Base-by-base conservation (phyloP, 2,888 invertebrate genomes). In the Aleiodes alternator region DNA sequence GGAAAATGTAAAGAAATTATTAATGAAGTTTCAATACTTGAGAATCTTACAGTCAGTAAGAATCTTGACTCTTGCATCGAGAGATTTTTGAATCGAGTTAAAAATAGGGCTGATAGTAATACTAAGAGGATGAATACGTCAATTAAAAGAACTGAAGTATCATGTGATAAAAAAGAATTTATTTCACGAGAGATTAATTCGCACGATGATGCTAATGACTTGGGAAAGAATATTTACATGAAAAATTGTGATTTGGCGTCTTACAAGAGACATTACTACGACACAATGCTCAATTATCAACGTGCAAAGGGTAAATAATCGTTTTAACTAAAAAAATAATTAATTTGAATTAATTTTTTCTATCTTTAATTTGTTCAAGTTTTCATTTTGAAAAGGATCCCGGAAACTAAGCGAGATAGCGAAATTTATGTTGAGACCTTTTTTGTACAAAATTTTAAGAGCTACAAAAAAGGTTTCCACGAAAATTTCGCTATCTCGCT, bases 181-280 rank as follows among this genome's bases (percentile, higher is more conserved):
- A 9, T 50, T 34, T 2, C 5, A 11, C 23, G 29, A 55, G 57
- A 55, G 43, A 72, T 14, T 34, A 68, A 68, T 51, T 50, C 16
- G 68, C 69, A 31, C 9, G 50, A 69, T 66, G 73, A 78, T 50
- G 51, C 64, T 69, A 71, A 59, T 16, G 59, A 69, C 2, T 64
- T 43, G 64, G 64, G 16, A 8, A 64, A 43, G 6, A 64, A 48
- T 64, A 48, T 14, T 43, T 64, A 64, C 43, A 23, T 64, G 43
- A 64, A 64, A 48, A 43, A 64, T 11, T 77, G 80, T 23, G 83
- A 86, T 72, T 75, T 84, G 16, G 78, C 81, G 11, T 78, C 80
- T 38, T 84, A 83, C 56, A 84, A 84, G 76, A 85, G 83, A 78
- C 86, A 84, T 31, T 87, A 84, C 38, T 87, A 84, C 53, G 83